Base-by-base conservation (phyloP, 2,888 invertebrate genomes). In the Catocala nupta region DNA sequence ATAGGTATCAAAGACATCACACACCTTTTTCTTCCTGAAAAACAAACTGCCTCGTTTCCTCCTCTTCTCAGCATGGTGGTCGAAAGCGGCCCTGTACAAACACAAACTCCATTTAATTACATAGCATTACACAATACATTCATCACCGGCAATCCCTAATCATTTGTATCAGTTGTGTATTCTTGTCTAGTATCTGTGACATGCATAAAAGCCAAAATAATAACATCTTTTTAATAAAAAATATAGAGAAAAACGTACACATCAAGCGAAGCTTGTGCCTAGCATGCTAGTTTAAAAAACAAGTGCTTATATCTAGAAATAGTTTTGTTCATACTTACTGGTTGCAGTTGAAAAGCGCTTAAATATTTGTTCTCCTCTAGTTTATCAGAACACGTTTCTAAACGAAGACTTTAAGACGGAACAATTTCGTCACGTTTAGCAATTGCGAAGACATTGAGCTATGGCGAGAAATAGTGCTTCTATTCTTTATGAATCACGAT, bases 41-140 rank as follows among this genome's bases (percentile, higher is more conserved):
- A 98, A 98, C 65, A 98, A 92, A 75, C 98, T 98, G 59, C 98
- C 98, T 55, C 98, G 95, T 93, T 98, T 98, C 77, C 98, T 95
- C 80, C 98, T 94, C 86, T 98, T 98, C 83, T 97, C 97, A 16
- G 97, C 96, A 85, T 97, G 97, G 82, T 97, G 96, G 81, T 96
- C 96, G 77, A 96, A 95, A 42, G 95, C 92, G 78, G 95, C 95
- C 84, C 95, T 95, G 91, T 77, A 45, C 83, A 77, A 53, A 80
- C 70, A 76, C 60, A 75, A 53, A 42, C 55, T 75, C 58, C 43
- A 25, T 49, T 13, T 7, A 16, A 50, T 34, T 49, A 50, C 25
- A 25, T 44, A 13, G 10, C 9, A 36, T 39, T 39, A 39, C 1
- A 8, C 6, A 39, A 4, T 39, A 7, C 1, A 39, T 39, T 3